These are phyloP conservation scores for Toxotes chatareus DNA, from an alignment of 2,113 vertebrate species.

Conservation along the genomic window DNA sequence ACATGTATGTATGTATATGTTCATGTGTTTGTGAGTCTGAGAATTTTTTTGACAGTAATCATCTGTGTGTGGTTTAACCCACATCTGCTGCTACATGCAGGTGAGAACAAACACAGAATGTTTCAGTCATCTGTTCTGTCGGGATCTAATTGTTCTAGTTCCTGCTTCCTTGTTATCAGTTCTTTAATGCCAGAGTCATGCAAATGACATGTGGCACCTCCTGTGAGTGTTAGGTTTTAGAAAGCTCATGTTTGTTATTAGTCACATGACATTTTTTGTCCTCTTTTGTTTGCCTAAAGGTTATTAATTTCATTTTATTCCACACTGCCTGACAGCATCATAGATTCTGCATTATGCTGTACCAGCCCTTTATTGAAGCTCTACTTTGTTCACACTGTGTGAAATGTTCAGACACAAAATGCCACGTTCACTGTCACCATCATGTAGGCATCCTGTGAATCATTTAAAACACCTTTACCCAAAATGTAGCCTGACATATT, in stretches of 20 bases:
- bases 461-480: too few species aligned
- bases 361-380: background rate
- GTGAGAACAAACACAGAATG: background rate
- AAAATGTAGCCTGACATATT: too few species aligned
- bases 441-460: too few species aligned
- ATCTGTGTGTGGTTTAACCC: background rate
- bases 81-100: background rate
- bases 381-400: background rate
- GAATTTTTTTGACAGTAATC: background rate
- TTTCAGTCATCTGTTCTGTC: background rate
- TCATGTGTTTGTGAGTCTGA: background rate
- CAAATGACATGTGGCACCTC: background rate
- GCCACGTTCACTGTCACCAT: too few species aligned
- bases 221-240: background rate
- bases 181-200: background rate
- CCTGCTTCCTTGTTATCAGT: background rate
- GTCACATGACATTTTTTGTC: background rate
- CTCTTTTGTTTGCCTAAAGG: background rate
- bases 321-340: background rate
- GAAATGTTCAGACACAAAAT: too few species aligned
- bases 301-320: background rate
- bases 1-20: background rate
- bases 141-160: conserved; percentile 19
- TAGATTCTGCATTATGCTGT: background rate
- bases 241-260: background rate